Evolutionary conservation across 1,140 invertebrate species (phyloP), one percentile per base, ranked within the genome.

Genomic region (Drosophila ogumai): DNA sequence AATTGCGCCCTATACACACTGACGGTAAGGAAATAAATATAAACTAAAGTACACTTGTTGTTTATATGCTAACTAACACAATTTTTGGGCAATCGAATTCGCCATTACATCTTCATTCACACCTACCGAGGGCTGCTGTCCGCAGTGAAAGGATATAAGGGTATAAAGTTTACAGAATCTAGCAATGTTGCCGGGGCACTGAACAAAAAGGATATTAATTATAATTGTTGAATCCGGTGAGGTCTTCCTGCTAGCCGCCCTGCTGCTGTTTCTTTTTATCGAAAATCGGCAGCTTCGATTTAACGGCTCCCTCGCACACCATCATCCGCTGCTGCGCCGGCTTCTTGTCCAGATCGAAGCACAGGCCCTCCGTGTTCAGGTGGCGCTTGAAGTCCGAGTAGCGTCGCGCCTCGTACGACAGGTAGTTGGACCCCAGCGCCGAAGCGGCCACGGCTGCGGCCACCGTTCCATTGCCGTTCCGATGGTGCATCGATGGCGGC

Each of bases 251-350:
- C 47, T 90, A 90, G 31, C 85, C 80, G 56, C 71, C 75, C 50
- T 76, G 75, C 17, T 88, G 84, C 40, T 91, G 87, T 75, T 93
- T 94, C 93, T 96, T 96, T 85, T 96, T 96, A 92, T 97, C 96
- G 91, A 97, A 97, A n/a, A 97, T 94, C 44, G 95, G 96, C 79
- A 97, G 93, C 93, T 97, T 97, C 46, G 96, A 97, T 77, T 95
- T 94, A 34, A 97, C 96, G 15, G 96, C 96, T 55, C 96, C 96
- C 87, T 97, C 96, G 90, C 96, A 97, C 13, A 96, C 94, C 74
- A 95, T 94, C 44, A 97, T 93, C 32, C 96, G 93, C 73, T 95
- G 95, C 71, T 93, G 93, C 59, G 93, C 92, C 41, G 92, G 91
- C 46, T 87, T 91, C 66, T 92, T 91, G 36, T 92, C 91, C 67